Conservation (phyloP, 2,113 vertebrate species). For the Sus scrofa region T2T-Sscrofa CM000828.6:38499501-38500000, state of each 20-base stretch:
- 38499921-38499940: conserved; percentile 66
- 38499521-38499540: conserved; percentile 55
- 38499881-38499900: conserved; percentile 59
- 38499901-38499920: conserved; percentile 51
- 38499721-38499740: conserved; percentile 23
- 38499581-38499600: not conserved
- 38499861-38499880: conserved; percentile 33
- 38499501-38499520: not conserved
- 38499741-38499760: conserved; percentile 22
- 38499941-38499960: conserved; percentile 54
- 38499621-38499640: not conserved
- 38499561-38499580: not conserved
- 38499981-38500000: conserved; percentile 60
- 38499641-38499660: not conserved
- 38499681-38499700: conserved; percentile 38
- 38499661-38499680: conserved; percentile 32
- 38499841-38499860: conserved; percentile 56
- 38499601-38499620: not conserved
- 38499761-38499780: not conserved
- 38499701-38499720: conserved; percentile 44
- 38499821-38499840: conserved; percentile 45
- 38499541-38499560: not conserved
- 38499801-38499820: conserved; percentile 11
- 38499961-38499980: not conserved
- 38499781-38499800: conserved; percentile 39